These are phyloP conservation scores for Allolobophora icterica DNA, from an alignment of 2,888 invertebrate species.

Conservation along the genomic window DNA sequence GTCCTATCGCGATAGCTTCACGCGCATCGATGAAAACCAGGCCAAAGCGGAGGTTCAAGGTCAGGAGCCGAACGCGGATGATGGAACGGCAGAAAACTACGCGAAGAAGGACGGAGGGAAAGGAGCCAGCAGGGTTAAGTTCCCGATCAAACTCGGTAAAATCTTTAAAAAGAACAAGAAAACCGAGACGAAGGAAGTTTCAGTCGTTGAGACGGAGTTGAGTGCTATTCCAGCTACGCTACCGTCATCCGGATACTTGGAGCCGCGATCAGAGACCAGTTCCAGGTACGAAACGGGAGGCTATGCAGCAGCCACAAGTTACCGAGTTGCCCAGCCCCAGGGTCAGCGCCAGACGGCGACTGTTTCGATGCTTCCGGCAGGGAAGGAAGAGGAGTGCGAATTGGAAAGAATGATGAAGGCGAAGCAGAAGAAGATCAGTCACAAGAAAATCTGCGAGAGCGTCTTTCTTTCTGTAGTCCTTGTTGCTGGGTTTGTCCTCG, in stretches of 20 bases:
- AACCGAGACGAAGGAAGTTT: neutral
- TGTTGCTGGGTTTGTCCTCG: neutral
- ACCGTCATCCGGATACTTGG: neutral
- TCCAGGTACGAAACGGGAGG: neutral
- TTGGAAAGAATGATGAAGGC: neutral
- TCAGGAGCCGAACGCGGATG: neutral
- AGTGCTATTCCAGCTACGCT: neutral
- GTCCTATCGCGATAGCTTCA: neutral
- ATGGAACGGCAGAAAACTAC: neutral
- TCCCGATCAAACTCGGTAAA: neutral
- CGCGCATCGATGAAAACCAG: neutral
- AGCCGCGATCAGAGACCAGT: neutral
- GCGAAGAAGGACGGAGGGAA: neutral
- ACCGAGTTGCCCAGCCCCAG: neutral
- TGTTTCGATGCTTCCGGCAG: neutral
- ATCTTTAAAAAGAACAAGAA: neutral
- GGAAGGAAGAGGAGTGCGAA: neutral
- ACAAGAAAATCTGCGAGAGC: constrained; percentile 19
- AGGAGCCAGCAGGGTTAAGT: neutral
- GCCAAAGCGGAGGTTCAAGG: neutral
- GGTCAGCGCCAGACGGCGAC: neutral
- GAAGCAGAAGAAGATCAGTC: neutral
- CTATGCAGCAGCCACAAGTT: neutral
- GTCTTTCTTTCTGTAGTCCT: neutral
- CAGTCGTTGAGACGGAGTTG: neutral